Base-by-base conservation (phyloP, 1,140 invertebrate genomes). In the Drosophila rhopaloa region DNA sequence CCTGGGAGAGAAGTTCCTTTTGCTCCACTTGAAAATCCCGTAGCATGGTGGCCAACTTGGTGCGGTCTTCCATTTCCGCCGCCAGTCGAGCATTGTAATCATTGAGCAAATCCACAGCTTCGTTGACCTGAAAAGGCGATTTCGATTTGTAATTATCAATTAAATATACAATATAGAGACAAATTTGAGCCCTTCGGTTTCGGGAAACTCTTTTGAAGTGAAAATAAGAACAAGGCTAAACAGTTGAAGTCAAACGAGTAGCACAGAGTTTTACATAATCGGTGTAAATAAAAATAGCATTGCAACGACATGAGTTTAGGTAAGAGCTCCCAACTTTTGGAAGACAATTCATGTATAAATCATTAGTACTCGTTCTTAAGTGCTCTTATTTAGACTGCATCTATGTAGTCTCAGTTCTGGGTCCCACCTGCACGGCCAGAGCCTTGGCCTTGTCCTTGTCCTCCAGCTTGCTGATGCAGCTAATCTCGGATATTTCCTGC, bases 401-500 rank as follows among this genome's bases (percentile, higher is more conserved):
- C 2, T 29, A 11, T 0, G 10, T 47, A 7, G 5, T 24, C 11
- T 7, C 10, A 8, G 4, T 10, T 27, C 13, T 13, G 5, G 10
- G 4, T 14, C 71, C n/a, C 58, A 91, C 92, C 72, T 92, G 84
- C 38, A 72, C 78, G 47, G 90, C 78, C 62, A 92, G 38, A 13
- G 74, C 72, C 54, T 90, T 89, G 35, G 92, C 92, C 59, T 88
- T 88, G 35, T 92, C 92, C 54, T 92, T 92, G 38, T 96, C 96
- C 95, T 96, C 95, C 79, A 97, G 93, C 94, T 97, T 97, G 68
- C 95, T 95, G 44, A 99, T 94, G 84, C 97, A 94, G 76, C 95
- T 95, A 9, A 97, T 95, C 94, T 99, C 98, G 4, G 98, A 98
- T 4, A 99, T 97, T 94, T 98, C 98, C 50, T 96, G 96, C 2